A percentile compares a stretch with the other conserved stretches of the same genome.
phyloP scores from a whole-genome alignment of 2,797 vertebrate genomes.

The Sebastiscus albofasciatus region DNA sequence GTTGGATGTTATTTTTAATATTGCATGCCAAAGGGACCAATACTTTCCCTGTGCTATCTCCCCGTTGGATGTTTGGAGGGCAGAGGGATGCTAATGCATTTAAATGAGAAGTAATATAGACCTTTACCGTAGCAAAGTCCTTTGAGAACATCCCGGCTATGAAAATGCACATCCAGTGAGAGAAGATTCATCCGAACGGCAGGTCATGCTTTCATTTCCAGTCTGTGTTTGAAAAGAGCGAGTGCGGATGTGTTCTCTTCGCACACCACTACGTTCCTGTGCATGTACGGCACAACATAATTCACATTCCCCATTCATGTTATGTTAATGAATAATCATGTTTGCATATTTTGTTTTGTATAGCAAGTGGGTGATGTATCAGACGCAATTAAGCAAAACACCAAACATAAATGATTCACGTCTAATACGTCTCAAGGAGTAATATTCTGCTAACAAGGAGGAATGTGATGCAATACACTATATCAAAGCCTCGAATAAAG shows the following conservation, averaged over 20 bases:
- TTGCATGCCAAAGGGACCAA: constrained; percentile 32
- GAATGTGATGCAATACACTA: constrained; percentile 42
- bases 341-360: constrained; percentile 39
- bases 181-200: constrained; percentile 20
- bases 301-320: constrained; percentile 10
- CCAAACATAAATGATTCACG: constrained; percentile 40
- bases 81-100: constrained; percentile 60
- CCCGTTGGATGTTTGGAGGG: constrained; percentile 40
- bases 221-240: background rate
- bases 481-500: constrained; percentile 50
- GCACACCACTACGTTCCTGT: background rate
- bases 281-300: background rate
- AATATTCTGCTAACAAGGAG: constrained; percentile 38
- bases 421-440: constrained; percentile 33
- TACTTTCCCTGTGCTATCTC: constrained; percentile 32
- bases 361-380: constrained; percentile 34
- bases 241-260: background rate
- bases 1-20: constrained; percentile 53
- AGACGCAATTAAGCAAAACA: constrained; percentile 52
- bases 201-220: constrained; percentile 16
- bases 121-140: constrained; percentile 21
- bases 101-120: constrained; percentile 51
- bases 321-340: constrained; percentile 34
- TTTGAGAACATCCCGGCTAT: constrained; percentile 28
- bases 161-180: constrained; percentile 20